A percentile compares a stretch with the other conserved stretches of the same genome.
Evolutionary conservation across 2,113 vertebrate genomes (phyloP).

Genomic region (Notarius lentiginosus): DNA sequence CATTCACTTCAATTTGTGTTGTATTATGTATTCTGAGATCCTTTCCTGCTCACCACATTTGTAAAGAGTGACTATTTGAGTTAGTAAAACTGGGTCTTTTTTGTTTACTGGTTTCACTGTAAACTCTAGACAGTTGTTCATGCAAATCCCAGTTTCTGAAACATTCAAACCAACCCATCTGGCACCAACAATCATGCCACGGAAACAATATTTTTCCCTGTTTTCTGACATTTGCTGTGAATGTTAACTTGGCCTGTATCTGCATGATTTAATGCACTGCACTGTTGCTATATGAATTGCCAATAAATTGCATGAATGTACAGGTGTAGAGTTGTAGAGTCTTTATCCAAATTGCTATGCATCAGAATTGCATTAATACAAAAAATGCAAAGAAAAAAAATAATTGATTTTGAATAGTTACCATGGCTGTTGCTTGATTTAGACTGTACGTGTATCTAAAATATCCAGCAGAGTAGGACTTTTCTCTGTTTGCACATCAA

Average conservation of each 20-base stretch:
- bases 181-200: neutral
- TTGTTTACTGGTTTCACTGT: neutral
- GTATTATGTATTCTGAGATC: neutral
- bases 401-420: neutral
- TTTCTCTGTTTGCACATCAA: constrained; percentile 6
- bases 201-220: neutral
- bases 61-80: neutral
- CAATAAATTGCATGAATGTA: neutral
- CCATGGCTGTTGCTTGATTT: neutral
- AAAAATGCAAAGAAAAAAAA: neutral
- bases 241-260: neutral
- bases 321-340: too few species aligned
- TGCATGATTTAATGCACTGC: neutral
- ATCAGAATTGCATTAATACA: neutral
- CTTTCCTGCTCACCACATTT: neutral
- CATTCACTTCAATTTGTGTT: neutral
- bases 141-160: neutral
- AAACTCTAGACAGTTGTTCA: neutral
- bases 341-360: neutral
- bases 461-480: constrained; percentile 3
- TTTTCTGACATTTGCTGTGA: neutral
- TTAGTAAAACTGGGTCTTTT: neutral
- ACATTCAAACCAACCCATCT: neutral
- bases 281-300: neutral
- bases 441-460: neutral